These are phyloP conservation scores for Pseudomyrmex pallidus DNA, from an alignment of 1,140 invertebrate species.

Conservation along the genomic window DNA sequence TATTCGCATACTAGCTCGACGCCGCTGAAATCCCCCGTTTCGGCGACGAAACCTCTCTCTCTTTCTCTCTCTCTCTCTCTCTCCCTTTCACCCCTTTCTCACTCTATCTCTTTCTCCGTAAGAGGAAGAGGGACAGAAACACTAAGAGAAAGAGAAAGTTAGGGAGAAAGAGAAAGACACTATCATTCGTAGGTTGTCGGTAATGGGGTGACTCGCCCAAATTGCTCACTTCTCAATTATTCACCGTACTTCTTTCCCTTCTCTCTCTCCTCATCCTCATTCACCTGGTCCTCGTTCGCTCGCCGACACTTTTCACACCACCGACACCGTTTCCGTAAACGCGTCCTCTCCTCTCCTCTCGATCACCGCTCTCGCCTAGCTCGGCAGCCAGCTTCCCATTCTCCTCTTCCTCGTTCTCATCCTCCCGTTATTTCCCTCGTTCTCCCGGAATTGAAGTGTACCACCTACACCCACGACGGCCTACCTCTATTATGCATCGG, in stretches of 20 bases:
- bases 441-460: constrained; percentile 70
- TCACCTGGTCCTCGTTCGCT: constrained; percentile 33
- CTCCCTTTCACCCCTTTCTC: too few relatives aligned
- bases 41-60: constrained; percentile 65
- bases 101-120: too few relatives aligned
- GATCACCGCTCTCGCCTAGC: constrained; percentile 31
- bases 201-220: constrained; percentile 72
- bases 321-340: constrained; percentile 45
- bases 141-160: constrained; percentile 39
- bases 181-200: constrained; percentile 35
- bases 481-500: constrained; percentile 73
- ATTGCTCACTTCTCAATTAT: constrained; percentile 76
- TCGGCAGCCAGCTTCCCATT: constrained; percentile 25
- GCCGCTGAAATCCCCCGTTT: constrained; percentile 73
- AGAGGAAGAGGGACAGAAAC: constrained; percentile 8
- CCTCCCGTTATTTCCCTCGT: constrained; percentile 46
- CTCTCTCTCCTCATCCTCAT: constrained; percentile 5
- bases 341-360: background rate
- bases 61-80: constrained; percentile 57
- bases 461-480: constrained; percentile 69
- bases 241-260: constrained; percentile 44
- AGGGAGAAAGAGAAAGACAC: background rate
- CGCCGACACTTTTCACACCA: constrained; percentile 36
- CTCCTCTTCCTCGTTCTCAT: constrained; percentile 31
- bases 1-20: constrained; percentile 68